These are phyloP conservation scores for Oscheius sp. DNA, from an alignment of 2,888 invertebrate genomes.

Conservation along the genomic window DNA sequence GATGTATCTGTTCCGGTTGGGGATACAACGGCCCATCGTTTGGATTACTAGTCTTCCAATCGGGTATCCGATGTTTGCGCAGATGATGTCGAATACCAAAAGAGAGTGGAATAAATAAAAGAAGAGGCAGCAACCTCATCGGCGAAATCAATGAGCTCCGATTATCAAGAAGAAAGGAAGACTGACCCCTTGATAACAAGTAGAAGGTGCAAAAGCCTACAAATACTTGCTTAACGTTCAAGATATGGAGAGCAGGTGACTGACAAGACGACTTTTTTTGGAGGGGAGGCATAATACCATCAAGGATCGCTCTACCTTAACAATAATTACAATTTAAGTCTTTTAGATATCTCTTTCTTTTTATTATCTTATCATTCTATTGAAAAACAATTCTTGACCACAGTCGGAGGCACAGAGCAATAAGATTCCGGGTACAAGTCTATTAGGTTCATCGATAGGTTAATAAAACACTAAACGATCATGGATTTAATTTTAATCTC, in stretches of 20 bases:
- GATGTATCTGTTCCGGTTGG: constrained; percentile 67
- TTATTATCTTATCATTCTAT: too few relatives aligned
- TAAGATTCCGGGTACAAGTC: too few relatives aligned
- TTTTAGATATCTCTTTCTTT: background rate
- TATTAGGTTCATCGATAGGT: too few relatives aligned
- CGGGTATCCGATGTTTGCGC: constrained; percentile 51
- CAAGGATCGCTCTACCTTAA: background rate
- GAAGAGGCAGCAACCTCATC: background rate
- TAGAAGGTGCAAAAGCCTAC: background rate
- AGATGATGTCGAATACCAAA: background rate
- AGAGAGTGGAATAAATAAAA: background rate
- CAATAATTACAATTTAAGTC: background rate
- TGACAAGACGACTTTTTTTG: background rate
- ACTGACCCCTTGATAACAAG: constrained; percentile 22
- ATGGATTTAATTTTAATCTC: too few relatives aligned
- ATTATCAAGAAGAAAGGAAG: constrained; percentile 21
- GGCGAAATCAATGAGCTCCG: background rate
- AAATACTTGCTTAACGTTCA: background rate
- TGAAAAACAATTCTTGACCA: too few relatives aligned
- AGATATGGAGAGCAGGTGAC: background rate
- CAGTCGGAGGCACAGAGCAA: too few relatives aligned
- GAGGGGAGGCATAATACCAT: too few relatives aligned
- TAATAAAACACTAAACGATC: too few relatives aligned
- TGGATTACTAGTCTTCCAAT: constrained; percentile 45
- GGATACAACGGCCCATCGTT: constrained; percentile 60